Evolutionary conservation across 2,888 invertebrate genomes (phyloP), one percentile per base, ranked within the genome.

Genomic region (Drosophila atripex): DNA sequence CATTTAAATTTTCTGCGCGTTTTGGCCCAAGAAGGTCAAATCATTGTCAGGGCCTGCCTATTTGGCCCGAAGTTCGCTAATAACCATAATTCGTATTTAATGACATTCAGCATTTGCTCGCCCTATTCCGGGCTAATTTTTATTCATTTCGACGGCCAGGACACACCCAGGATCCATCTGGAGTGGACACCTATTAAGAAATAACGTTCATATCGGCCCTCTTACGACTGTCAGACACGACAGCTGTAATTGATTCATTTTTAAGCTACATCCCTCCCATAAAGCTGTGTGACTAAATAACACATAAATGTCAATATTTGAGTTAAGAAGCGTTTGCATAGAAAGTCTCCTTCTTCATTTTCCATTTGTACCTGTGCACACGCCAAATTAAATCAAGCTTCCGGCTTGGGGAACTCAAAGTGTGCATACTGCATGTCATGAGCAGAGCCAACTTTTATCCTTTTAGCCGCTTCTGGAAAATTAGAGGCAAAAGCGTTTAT

Each of bases 51-150:
- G 59, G 52, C 58, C 55, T 18, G 53, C 38, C 61, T 35, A 14
- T 47, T 45, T n/a, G 16, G 61, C 30, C 16, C 8, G 32, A 30
- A 35, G 46, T 49, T 58, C 30, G 59, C 72, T 65, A 73, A 73
- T 73, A 73, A 74, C 57, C 73, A 63, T 73, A 73, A 73, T 69
- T 73, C 74, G 53, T 74, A 68, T 73, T 73, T 73, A 73, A 73
- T 73, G 72, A 73, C 73, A 73, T 73, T 63, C 71, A 59, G 59
- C 52, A 71, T 71, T 70, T 57, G 69, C 16, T 38, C 16, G 32
- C 45, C 14, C 28, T 30, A 28, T 45, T 21, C 52, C 53, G n/a
- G 53, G 45, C 66, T 53, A 65, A 53, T 53, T 56, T n/a, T 39
- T 55, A 65, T 65, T 65, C 68, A 47, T 55, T 66, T 41, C 7